These are phyloP conservation scores for Natrix natrix DNA, from an alignment of 2,797 vertebrate genomes.

Conservation along the genomic window DNA sequence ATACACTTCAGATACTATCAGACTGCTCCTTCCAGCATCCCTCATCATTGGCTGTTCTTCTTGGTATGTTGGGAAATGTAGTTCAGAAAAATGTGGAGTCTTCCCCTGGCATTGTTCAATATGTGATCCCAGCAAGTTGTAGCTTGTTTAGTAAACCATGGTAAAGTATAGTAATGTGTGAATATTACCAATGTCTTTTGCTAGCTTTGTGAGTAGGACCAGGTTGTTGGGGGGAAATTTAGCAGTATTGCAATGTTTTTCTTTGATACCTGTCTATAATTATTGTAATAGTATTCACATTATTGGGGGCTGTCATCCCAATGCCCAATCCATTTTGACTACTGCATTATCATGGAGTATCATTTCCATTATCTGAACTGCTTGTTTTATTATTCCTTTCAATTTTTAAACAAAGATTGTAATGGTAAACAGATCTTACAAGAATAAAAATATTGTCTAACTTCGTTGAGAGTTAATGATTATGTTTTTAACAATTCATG, in stretches of 20 bases:
- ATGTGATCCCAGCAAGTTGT: not conserved
- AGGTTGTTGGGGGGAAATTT: not conserved
- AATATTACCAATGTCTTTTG: not conserved
- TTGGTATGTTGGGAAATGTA: not conserved
- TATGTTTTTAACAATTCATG: not conserved
- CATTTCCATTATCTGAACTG: not conserved
- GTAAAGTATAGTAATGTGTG: not conserved
- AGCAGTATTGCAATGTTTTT: not conserved
- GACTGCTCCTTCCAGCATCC: not conserved
- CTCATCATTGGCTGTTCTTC: not conserved
- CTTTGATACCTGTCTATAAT: not conserved
- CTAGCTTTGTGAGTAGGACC: not conserved
- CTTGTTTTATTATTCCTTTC: not conserved
- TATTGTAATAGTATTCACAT: not conserved
- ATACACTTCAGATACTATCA: not conserved
- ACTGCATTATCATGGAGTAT: not conserved
- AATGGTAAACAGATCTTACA: not conserved
- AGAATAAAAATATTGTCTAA: not conserved
- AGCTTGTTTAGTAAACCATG: not conserved
- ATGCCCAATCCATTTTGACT: not conserved
- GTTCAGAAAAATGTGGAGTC: not conserved
- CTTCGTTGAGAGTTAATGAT: not conserved
- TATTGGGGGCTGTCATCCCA: not conserved
- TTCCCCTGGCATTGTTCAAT: not conserved
- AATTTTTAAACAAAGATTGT: not conserved